Evolutionary conservation across 1,140 invertebrate species (phyloP).

Genomic region (Drosophila ogumai): DNA sequence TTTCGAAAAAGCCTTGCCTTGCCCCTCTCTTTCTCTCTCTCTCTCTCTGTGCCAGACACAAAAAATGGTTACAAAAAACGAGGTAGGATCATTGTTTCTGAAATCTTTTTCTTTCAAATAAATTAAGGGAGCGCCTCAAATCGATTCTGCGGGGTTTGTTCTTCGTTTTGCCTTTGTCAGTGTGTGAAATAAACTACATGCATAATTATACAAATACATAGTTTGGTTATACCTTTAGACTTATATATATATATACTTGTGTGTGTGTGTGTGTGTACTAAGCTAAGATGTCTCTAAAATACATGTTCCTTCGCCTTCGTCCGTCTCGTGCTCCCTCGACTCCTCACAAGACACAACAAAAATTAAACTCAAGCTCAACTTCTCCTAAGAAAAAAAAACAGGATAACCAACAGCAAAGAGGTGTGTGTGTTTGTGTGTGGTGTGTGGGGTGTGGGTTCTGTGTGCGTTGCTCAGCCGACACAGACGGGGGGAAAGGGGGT

Average conservation of each 20-base stretch:
- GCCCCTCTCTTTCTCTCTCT: constrained; percentile 37
- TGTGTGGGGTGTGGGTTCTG: constrained; percentile 5
- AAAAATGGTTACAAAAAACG: constrained; percentile 67
- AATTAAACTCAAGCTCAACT: constrained; percentile 16
- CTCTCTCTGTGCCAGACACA: constrained; percentile 17
- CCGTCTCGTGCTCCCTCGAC: not conserved
- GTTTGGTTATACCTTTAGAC: constrained; percentile 77
- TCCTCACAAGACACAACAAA: constrained; percentile 8
- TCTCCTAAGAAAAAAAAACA: constrained; percentile 10
- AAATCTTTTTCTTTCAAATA: constrained; percentile 21
- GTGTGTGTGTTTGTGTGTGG: constrained; percentile 16
- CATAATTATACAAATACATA: constrained; percentile 68
- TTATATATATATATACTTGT: constrained; percentile 37
- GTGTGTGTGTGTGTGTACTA: constrained; percentile 33
- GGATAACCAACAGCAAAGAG: constrained; percentile 56
- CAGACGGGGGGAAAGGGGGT: not conserved
- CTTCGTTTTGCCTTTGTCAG: constrained; percentile 14
- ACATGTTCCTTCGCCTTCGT: constrained; percentile 9
- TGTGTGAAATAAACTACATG: constrained; percentile 67
- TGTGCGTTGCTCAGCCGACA: constrained; percentile 47
- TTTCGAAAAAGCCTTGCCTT: constrained; percentile 64
- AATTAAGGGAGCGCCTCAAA: constrained; percentile 40
- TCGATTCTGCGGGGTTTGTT: constrained; percentile 17
- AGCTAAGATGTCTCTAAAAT: constrained; percentile 59
- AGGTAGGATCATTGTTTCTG: constrained; percentile 82